Base-by-base conservation (phyloP, 30 jellyfish, hydroid and myxozoan genomes). In the Hydractinia echinata region DNA sequence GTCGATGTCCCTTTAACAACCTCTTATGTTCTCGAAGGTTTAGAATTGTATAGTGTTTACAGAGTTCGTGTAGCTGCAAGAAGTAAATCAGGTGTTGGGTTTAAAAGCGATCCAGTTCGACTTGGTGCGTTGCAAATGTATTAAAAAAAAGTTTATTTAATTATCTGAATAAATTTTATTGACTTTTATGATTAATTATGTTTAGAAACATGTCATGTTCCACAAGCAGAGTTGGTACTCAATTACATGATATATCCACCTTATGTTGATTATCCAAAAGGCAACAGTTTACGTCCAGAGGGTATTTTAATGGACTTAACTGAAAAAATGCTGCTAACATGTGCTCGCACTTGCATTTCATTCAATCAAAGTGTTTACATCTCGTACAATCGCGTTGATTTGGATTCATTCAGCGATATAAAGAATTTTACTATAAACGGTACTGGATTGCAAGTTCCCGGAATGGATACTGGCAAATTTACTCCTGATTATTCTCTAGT, bases 151-250 rank as follows among this genome's bases (percentile, higher is more conserved):
- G 19, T 64, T 6, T 1, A n/a, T 6, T n/a, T 6, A 1, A 13
- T 64, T 64, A n/a, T 64, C 8, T 64, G 19, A n/a, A 6, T n/a
- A 6, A 6, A 64, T 3, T 64, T 30, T 30, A 30, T 30, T 30
- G 44, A 30, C 44, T 30, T 30, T 30, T 30, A 30, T 2, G 2
- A 30, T 30, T 30, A 0, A 30, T 30, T 30, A 30, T 64, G 4
- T 64, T 64, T 64, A 64, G 74, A 64, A 64, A 64, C 74, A n/a
- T 64, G 74, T 4, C 74, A 64, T 13, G 74, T 64, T n/a, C 74
- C 74, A 64, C 74, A 64, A n/a, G 51, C 74, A 6, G 4, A 64
- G 19, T 51, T 64, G 74, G 4, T 64, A 44, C 19, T 64, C 8
- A 64, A 64, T 13, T 64, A 64, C 16, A 51, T 13, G 7, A 51